phyloP scores from a whole-genome alignment of 1,140 invertebrate genomes.

The Drosophila sp. region DNA sequence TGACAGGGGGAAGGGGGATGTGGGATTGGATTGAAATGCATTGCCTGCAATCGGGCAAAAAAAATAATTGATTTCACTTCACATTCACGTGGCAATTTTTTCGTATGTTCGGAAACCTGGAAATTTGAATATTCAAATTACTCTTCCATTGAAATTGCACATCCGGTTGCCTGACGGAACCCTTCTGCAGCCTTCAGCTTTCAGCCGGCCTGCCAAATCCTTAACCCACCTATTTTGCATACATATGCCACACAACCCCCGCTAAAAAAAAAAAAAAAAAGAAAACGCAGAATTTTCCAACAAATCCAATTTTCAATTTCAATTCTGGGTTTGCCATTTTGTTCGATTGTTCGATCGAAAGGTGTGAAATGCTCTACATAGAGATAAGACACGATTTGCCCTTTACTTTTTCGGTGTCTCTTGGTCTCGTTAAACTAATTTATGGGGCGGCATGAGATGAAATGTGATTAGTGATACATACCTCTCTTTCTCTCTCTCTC shows the following conservation, averaged over 20 bases:
- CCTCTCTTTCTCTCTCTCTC: too few species aligned
- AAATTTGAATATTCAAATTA: conserved; percentile 78
- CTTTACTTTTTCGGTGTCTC: background rate
- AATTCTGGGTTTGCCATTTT: conserved; percentile 27
- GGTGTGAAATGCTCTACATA: conserved; percentile 56
- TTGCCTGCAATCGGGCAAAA: conserved; percentile 43
- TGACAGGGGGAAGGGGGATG: background rate
- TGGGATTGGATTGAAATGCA: conserved; percentile 28
- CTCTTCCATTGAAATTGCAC: conserved; percentile 49
- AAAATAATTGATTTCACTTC: conserved; percentile 72
- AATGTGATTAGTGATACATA: conserved; percentile 2
- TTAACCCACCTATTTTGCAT: conserved; percentile 51
- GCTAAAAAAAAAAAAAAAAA: background rate
- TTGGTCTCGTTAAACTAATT: conserved; percentile 36
- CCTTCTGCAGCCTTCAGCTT: too few species aligned
- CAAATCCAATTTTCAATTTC: conserved; percentile 72
- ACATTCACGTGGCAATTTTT: conserved; percentile 38
- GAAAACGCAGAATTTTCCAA: conserved; percentile 14
- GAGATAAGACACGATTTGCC: conserved; percentile 49
- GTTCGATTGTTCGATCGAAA: conserved; percentile 10
- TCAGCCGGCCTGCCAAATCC: background rate
- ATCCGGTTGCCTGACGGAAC: conserved; percentile 46
- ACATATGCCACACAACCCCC: conserved; percentile 27
- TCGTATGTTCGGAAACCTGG: conserved; percentile 4
- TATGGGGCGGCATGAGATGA: conserved; percentile 32